Conservation (phyloP, 2,797 vertebrate species). For the Sylvilagus floridanus region DNA sequence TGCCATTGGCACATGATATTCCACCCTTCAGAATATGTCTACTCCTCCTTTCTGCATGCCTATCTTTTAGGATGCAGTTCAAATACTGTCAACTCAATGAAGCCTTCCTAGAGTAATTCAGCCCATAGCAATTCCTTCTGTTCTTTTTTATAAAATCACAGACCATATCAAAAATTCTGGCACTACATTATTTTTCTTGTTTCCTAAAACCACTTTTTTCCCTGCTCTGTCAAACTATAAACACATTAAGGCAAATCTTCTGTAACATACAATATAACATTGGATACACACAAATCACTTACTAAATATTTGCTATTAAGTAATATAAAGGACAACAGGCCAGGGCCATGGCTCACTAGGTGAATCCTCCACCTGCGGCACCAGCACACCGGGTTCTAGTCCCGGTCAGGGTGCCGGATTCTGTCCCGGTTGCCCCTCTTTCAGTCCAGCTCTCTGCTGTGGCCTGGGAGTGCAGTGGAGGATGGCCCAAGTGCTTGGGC, state of each 20-base stretch:
- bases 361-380: too few relatives aligned
- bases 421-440: too few relatives aligned
- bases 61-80: slow-evolving; percentile 13
- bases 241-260: slow-evolving; percentile 34
- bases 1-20: not conserved
- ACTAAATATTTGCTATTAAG: slow-evolving; percentile 43
- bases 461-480: too few relatives aligned
- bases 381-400: too few relatives aligned
- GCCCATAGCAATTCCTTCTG: not conserved
- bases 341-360: too few relatives aligned
- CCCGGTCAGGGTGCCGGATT: too few relatives aligned
- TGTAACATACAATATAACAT: not conserved
- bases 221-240: slow-evolving; percentile 5
- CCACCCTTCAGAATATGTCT: not conserved
- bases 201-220: slow-evolving; percentile 35
- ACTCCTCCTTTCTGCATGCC: not conserved
- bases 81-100: not conserved
- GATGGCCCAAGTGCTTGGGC: too few relatives aligned
- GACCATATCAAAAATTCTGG: not conserved
- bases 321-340: not conserved
- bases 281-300: slow-evolving; percentile 15
- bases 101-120: not conserved
- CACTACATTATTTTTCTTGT: not conserved
- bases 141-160: not conserved
- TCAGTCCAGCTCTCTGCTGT: too few relatives aligned